Evolutionary conservation across 1,140 invertebrate species (phyloP), one percentile per base, ranked within the genome.

Genomic region (Apocrypta bakeri): DNA sequence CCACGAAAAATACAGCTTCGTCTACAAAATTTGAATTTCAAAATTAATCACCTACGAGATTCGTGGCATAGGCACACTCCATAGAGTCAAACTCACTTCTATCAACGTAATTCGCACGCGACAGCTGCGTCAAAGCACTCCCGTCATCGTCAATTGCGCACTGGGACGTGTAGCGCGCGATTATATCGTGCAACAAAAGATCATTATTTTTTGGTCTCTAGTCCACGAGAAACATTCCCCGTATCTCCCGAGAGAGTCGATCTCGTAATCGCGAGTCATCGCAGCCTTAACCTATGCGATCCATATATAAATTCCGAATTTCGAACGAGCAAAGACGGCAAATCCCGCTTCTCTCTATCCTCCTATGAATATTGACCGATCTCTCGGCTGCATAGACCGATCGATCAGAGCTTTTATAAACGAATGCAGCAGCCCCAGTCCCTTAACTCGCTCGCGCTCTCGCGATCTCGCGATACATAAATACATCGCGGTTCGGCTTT

Each of bases 391-490:
- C 17, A 8, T 71, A 71, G 2, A 37, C 29, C 69, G 29, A n/a
- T 6, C 63, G 21, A n/a, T 71, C 29, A 56, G 29, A 29, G 29
- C 24, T 29, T 37, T 29, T 71, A 37, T 71, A 71, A 25, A 37
- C 29, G 42, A 48, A 72, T 79, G 79, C 83, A 71, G 77, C 75
- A 56, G 74, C 31, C 21, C 31, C 17, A 33, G 69, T 33, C 29
- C 29, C 33, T 25, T 27, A 40, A 27, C 71, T 73, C 27, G 48
- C 31, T 73, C n/a, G 42, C 69, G 69, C 25, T 81, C 31, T 42
- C 63, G 63, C 84, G 88, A 88, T 87, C 84, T 66, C 25, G 71
- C 37, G 79, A 90, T 90, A 90, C 89, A 90, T 90, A 90, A 88
- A 90, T 90, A 82, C 88, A 90, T 90, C 85, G n/a, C n/a, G 85